Conservation (phyloP, 92 coral and sea anemone genomes). For the Phenganax marumi region DNA sequence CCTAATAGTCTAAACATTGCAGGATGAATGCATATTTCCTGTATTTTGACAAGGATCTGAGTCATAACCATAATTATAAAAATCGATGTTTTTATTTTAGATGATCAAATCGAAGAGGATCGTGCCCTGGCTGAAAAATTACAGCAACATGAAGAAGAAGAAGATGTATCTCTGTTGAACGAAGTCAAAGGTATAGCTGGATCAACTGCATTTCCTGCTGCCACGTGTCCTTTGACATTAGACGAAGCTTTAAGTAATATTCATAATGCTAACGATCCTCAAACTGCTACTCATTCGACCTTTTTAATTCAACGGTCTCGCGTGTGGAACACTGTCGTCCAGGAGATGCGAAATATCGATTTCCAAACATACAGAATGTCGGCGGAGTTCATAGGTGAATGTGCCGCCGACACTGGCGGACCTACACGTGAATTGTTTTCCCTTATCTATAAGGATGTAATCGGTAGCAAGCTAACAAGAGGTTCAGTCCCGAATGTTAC, state of each 20-base stretch:
- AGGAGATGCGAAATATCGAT: constrained; percentile 14
- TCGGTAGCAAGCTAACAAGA: constrained; percentile 39
- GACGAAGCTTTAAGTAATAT: neutral
- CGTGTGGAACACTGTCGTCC: neutral
- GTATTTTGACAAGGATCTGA: no score
- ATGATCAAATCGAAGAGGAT: neutral
- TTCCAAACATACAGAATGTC: neutral
- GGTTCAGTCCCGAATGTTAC: constrained; percentile 56
- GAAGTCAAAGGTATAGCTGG: neutral
- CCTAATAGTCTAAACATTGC: no score
- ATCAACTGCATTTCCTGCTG: neutral
- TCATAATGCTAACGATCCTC: neutral
- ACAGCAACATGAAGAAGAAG: neutral
- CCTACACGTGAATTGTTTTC: constrained; percentile 48
- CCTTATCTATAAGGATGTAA: constrained; percentile 22
- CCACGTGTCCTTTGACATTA: neutral
- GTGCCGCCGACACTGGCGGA: constrained; percentile 48
- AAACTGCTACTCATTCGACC: neutral
- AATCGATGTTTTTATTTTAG: neutral
- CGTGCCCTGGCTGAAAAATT: neutral
- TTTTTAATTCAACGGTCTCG: neutral
- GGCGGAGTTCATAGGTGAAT: constrained; percentile 44
- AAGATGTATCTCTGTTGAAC: neutral
- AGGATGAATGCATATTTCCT: no score
- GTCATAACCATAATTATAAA: no score